Percentiles rank a stretch among this genome's conserved stretches.
These are phyloP conservation scores for Neopelma chrysocephalum DNA, from an alignment of 2,797 vertebrate genomes.

Conservation along the genomic window DNA sequence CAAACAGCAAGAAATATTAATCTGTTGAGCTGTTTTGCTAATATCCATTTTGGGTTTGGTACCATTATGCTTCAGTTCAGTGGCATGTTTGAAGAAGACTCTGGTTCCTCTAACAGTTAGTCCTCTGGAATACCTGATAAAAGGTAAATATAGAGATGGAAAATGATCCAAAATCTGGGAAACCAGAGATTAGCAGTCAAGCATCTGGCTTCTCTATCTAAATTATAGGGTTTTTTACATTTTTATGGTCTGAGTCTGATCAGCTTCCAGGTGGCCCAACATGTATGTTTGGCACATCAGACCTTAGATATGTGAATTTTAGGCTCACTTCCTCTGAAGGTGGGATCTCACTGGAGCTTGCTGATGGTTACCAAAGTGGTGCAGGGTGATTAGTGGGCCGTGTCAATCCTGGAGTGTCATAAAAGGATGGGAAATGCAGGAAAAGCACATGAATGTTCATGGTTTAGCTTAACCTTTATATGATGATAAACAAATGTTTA, in stretches of 20 bases:
- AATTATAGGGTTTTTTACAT: not conserved
- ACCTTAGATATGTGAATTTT: not conserved
- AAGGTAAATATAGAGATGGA: not conserved
- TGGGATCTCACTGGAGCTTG: not conserved
- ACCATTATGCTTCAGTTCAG: not conserved
- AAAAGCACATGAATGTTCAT: not conserved
- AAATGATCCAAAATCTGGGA: not conserved
- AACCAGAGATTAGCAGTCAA: not conserved
- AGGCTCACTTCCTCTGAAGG: not conserved
- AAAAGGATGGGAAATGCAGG: not conserved
- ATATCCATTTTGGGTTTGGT: not conserved
- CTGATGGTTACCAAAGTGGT: not conserved
- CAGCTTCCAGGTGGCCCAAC: not conserved
- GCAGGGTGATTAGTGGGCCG: not conserved
- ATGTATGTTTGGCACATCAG: not conserved
- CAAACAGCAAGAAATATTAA: not conserved
- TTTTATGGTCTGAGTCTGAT: not conserved
- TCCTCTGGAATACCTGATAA: not conserved
- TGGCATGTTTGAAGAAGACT: not conserved
- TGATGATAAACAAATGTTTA: not conserved
- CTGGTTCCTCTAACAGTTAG: not conserved
- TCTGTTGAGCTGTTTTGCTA: not conserved
- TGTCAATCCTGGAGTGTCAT: not conserved
- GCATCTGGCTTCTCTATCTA: not conserved
- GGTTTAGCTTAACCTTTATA: not conserved